Evolutionary conservation across 2,797 vertebrate genomes (phyloP).

Genomic region (Dendrocincla fuliginosa): DNA sequence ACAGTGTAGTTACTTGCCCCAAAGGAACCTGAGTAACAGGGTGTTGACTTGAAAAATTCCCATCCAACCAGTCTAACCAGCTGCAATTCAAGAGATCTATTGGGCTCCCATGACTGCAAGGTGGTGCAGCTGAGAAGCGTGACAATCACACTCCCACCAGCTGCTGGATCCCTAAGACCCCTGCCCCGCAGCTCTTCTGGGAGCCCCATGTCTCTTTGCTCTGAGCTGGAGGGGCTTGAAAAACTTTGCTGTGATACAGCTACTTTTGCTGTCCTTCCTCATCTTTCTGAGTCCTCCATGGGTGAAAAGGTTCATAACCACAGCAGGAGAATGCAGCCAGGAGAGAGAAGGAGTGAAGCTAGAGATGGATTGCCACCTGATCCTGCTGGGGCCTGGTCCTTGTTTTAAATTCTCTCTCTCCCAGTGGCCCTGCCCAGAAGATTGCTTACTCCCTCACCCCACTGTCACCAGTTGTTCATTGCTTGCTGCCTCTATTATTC

Average conservation of each 20-base stretch:
- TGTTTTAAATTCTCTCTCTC: not conserved
- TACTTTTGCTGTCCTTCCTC: not conserved
- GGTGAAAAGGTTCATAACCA: not conserved
- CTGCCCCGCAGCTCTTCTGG: not conserved
- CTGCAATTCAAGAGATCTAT: not conserved
- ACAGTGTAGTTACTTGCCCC: not conserved
- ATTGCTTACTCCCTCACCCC: not conserved
- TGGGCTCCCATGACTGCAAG: not conserved
- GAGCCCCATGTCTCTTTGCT: not conserved
- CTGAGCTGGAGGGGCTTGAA: not conserved
- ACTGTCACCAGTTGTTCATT: slow-evolving; percentile 1
- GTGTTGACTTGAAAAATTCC: slow-evolving; percentile 45
- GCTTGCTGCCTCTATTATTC: not conserved
- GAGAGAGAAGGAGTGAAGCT: not conserved
- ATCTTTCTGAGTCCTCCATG: rapidly evolving
- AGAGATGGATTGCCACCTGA: not conserved
- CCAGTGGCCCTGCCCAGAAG: slow-evolving; percentile 16
- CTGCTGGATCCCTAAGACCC: not conserved
- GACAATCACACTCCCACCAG: rapidly evolving
- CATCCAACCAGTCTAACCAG: slow-evolving; percentile 44
- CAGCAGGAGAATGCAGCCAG: rapidly evolving
- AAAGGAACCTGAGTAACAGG: slow-evolving; percentile 39
- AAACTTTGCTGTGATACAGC: rapidly evolving
- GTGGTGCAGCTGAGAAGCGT: rapidly evolving
- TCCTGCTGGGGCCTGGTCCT: rapidly evolving